Evolutionary conservation across 2,113 vertebrate species (phyloP).

Genomic region (Lepus europaeus): DNA sequence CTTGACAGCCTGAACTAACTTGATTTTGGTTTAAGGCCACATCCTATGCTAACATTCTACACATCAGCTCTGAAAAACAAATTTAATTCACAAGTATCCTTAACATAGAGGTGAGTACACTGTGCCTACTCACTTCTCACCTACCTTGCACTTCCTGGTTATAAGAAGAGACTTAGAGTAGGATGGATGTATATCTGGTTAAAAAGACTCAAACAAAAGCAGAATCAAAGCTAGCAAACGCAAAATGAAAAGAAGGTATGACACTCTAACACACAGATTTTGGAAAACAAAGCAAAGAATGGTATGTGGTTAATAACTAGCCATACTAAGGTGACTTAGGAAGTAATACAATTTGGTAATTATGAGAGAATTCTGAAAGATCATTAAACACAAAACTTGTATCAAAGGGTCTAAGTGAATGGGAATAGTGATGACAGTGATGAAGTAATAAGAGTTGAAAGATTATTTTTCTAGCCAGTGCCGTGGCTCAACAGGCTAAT

Average conservation of each 20-base stretch:
- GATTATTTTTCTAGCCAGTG: not conserved
- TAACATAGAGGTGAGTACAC: not conserved
- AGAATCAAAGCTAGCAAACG: constrained; percentile 4
- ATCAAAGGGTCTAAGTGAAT: not conserved
- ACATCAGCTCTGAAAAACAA: not conserved
- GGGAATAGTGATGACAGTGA: not conserved
- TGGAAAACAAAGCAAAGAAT: not conserved
- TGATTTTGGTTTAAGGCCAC: constrained; percentile 16
- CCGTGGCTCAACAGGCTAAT: too few species aligned
- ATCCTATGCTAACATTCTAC: not conserved
- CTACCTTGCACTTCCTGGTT: not conserved
- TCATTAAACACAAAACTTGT: not conserved
- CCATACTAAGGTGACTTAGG: not conserved
- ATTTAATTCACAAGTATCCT: not conserved
- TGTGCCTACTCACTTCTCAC: not conserved
- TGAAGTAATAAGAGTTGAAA: not conserved
- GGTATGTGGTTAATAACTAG: not conserved
- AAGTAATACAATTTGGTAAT: not conserved
- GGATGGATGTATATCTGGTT: not conserved
- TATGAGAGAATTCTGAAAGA: constrained; percentile 5
- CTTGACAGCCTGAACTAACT: not conserved
- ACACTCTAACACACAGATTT: not conserved
- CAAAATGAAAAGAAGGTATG: not conserved
- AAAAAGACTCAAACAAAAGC: constrained; percentile 27
- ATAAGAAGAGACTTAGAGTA: constrained; percentile 15